These are phyloP conservation scores for Ophion slaviceki DNA, from an alignment of 2,888 invertebrate genomes.

Conservation along the genomic window DNA sequence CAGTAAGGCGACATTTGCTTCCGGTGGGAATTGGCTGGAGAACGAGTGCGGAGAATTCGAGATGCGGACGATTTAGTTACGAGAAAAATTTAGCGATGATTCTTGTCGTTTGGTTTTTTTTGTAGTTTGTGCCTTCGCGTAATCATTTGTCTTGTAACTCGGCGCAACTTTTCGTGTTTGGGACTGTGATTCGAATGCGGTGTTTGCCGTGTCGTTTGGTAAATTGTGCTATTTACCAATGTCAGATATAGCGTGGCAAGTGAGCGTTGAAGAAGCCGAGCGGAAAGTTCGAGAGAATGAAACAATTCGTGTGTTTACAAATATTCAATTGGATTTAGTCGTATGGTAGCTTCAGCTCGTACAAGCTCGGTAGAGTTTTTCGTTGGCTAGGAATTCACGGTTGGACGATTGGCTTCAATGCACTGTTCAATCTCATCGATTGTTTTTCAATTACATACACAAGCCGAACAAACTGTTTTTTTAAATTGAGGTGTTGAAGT, in stretches of 20 bases:
- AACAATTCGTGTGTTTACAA: neutral
- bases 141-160: too few relatives aligned
- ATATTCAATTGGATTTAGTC: neutral
- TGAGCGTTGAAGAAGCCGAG: neutral
- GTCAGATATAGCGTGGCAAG: neutral
- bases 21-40: neutral
- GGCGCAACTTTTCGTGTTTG: too few relatives aligned
- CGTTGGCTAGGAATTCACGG: neutral
- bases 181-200: too few relatives aligned
- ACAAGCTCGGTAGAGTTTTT: neutral
- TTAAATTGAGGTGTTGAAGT: too few relatives aligned
- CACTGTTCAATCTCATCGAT: neutral
- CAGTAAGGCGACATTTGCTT: slow-evolving; percentile 7
- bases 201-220: too few relatives aligned
- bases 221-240: neutral
- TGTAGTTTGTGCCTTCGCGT: neutral
- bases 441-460: neutral
- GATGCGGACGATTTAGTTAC: neutral
- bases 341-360: neutral
- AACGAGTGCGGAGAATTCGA: slow-evolving; percentile 49
- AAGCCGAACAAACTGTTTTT: too few relatives aligned
- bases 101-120: neutral
- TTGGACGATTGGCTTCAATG: neutral
- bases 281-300: neutral
- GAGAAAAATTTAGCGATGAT: neutral